phyloP scores from a whole-genome alignment of 2,888 invertebrate genomes.

The Sclerodermus sp. region DNA sequence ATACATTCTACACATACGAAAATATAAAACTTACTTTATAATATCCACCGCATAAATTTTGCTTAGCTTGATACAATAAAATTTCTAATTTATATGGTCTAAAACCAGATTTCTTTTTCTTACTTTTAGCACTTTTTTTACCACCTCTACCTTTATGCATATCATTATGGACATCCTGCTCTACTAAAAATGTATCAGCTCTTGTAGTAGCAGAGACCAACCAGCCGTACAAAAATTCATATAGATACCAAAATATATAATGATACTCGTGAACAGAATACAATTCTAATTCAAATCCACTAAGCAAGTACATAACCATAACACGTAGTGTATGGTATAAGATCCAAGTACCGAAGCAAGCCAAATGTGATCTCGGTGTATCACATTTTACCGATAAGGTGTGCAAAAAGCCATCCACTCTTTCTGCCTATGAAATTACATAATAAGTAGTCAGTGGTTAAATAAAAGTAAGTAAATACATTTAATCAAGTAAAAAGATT shows the following conservation, averaged over 20 bases:
- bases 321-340: constrained; percentile 89
- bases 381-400: constrained; percentile 70
- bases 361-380: constrained; percentile 71
- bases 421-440: constrained; percentile 78
- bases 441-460: too few relatives aligned
- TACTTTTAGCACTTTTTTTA: constrained; percentile 64
- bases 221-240: constrained; percentile 94
- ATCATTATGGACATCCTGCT: constrained; percentile 68
- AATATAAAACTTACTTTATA: constrained; percentile 70
- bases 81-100: constrained; percentile 82
- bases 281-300: constrained; percentile 93
- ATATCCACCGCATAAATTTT: constrained; percentile 93
- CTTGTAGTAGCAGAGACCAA: constrained; percentile 86
- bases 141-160: constrained; percentile 54
- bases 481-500: too few relatives aligned
- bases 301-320: constrained; percentile 91
- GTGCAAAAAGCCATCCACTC: constrained; percentile 83
- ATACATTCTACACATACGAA: constrained; percentile 1
- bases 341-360: constrained; percentile 93
- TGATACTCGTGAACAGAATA: constrained; percentile 96
- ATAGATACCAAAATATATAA: constrained; percentile 94
- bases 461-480: too few relatives aligned
- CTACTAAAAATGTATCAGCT: constrained; percentile 81
- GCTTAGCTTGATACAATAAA: constrained; percentile 86
- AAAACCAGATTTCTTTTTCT: constrained; percentile 68